Conservation (phyloP, 2,797 vertebrate species). For the Cossypha caffra region DNA sequence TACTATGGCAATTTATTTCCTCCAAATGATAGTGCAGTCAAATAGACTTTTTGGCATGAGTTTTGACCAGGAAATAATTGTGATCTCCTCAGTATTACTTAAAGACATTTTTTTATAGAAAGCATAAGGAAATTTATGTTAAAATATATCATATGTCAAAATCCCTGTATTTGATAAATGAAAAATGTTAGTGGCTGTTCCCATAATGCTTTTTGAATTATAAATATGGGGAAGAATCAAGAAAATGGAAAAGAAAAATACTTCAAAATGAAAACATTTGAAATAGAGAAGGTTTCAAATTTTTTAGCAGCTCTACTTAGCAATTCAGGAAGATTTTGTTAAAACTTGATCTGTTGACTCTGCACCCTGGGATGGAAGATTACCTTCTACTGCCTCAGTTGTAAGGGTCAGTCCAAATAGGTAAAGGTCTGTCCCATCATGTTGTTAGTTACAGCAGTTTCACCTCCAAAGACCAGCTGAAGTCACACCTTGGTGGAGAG, state of each 20-base stretch:
- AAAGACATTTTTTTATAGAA: slow-evolving; percentile 35
- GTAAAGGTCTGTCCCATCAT: neutral
- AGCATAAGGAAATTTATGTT: slow-evolving; percentile 8
- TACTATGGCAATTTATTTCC: neutral
- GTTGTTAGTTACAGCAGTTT: neutral
- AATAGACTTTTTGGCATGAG: neutral
- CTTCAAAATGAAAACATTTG: neutral
- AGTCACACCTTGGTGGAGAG: neutral
- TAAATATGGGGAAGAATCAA: neutral
- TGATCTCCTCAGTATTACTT: neutral
- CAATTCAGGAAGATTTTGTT: neutral
- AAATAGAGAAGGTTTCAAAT: neutral
- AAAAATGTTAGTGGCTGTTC: slow-evolving; percentile 17
- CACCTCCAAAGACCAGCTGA: neutral
- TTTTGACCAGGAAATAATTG: slow-evolving; percentile 16
- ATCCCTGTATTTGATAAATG: neutral
- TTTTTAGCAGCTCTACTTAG: neutral
- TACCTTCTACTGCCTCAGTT: neutral
- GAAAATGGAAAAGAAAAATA: neutral
- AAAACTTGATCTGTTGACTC: neutral
- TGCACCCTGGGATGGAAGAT: neutral
- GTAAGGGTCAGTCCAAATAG: neutral
- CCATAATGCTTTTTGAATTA: slow-evolving; percentile 13
- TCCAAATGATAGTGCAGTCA: neutral
- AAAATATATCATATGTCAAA: slow-evolving; percentile 18